phyloP scores from a whole-genome alignment of 2,113 vertebrate genomes.

The Lethenteron reissneri region DNA sequence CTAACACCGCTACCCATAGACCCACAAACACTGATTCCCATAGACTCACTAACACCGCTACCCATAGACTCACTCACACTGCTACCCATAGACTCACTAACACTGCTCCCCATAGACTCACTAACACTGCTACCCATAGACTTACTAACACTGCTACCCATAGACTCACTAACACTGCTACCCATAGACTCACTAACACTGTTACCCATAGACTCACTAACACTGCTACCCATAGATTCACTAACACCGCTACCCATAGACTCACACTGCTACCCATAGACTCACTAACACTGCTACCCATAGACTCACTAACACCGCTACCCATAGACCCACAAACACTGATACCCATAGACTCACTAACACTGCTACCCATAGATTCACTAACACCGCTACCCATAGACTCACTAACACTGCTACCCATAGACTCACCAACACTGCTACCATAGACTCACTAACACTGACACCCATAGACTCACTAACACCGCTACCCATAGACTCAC shows the following conservation, averaged over 20 bases:
- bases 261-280: neutral
- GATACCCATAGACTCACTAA: neutral
- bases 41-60: neutral
- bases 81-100: too few relatives aligned
- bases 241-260: too few relatives aligned
- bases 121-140: neutral
- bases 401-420: neutral
- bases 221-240: too few relatives aligned
- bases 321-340: neutral
- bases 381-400: neutral
- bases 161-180: too few relatives aligned
- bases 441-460: neutral
- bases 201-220: too few relatives aligned
- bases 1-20: too few relatives aligned
- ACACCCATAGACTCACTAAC: neutral
- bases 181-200: too few relatives aligned
- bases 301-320: too few relatives aligned
- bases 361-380: neutral
- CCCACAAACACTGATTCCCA: neutral
- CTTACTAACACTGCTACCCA: too few relatives aligned
- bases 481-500: neutral
- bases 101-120: too few relatives aligned
- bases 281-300: too few relatives aligned
- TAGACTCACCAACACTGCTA: neutral
- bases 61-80: too few relatives aligned